These are phyloP conservation scores for Ariolimax columbianus DNA, from an alignment of 2,888 invertebrate species.

Conservation along the genomic window DNA sequence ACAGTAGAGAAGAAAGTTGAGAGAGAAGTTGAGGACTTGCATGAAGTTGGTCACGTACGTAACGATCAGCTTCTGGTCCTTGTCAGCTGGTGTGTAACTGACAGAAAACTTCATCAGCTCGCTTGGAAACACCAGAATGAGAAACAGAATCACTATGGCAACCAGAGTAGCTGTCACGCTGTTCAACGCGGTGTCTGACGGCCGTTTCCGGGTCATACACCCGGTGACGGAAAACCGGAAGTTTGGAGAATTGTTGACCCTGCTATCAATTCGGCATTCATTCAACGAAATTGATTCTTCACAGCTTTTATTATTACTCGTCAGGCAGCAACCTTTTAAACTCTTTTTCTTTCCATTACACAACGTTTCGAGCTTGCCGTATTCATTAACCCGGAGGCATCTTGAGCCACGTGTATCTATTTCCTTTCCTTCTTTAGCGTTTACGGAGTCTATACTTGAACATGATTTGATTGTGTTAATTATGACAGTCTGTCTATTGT, in stretches of 20 bases:
- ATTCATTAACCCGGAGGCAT: neutral
- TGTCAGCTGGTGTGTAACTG: slow-evolving; percentile 54
- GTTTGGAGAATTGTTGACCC: neutral
- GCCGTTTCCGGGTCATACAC: slow-evolving; percentile 34
- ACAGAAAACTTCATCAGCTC: slow-evolving; percentile 73
- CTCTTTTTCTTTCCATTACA: neutral
- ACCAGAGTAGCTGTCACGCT: slow-evolving; percentile 76
- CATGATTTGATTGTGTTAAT: neutral
- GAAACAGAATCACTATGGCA: slow-evolving; percentile 74
- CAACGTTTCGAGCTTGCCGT: neutral
- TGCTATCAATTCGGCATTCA: neutral
- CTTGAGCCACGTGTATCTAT: neutral
- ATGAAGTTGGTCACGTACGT: slow-evolving; percentile 71
- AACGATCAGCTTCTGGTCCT: slow-evolving; percentile 55
- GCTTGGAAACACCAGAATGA: slow-evolving; percentile 75
- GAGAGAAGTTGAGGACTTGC: slow-evolving; percentile 74
- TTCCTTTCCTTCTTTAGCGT: neutral
- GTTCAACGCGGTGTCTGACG: slow-evolving; percentile 71
- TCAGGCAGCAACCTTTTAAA: neutral
- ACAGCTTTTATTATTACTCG: neutral
- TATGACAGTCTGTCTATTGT: too few species aligned
- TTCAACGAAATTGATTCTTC: neutral
- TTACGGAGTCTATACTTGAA: neutral
- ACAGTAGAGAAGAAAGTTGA: slow-evolving; percentile 95
- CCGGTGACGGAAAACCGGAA: neutral